phyloP scores from a whole-genome alignment of 1,140 invertebrate species.

The Thalassaphorura encarpata region DNA sequence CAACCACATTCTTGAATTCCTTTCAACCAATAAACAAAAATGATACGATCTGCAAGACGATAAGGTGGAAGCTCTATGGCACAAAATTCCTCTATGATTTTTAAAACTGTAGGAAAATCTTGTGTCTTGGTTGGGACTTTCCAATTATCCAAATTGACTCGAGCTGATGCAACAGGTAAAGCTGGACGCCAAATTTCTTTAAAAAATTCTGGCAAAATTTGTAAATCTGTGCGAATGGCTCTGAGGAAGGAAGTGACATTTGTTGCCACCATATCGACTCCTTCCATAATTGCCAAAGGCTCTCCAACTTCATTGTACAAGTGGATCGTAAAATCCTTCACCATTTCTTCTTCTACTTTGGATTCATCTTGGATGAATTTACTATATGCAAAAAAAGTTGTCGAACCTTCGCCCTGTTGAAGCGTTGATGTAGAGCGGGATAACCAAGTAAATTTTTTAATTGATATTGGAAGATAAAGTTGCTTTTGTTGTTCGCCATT shows the following conservation, averaged over 20 bases:
- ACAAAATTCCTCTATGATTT: background rate
- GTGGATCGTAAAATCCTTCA: background rate
- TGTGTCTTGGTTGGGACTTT: background rate
- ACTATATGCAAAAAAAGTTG: background rate
- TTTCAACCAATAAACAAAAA: background rate
- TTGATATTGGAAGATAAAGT: background rate
- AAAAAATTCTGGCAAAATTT: background rate
- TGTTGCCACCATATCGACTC: background rate
- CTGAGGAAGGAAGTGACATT: background rate
- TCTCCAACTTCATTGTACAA: background rate
- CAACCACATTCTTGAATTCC: background rate
- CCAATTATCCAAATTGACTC: background rate
- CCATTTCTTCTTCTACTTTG: background rate
- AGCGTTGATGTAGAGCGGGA: background rate
- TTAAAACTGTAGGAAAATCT: background rate
- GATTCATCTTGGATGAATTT: background rate
- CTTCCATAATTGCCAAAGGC: background rate
- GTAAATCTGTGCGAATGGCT: background rate
- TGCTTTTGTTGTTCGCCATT: background rate
- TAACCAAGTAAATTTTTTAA: conserved; percentile 2
- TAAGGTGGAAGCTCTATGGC: background rate
- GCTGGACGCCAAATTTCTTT: background rate
- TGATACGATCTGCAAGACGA: background rate
- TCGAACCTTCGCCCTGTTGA: background rate
- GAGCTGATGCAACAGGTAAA: background rate